A percentile compares a stretch with the other conserved stretches of the same genome.
These are phyloP conservation scores for Gobionotothen gibberifrons DNA, from an alignment of 2,797 vertebrate species.

Conservation along the genomic window DNA sequence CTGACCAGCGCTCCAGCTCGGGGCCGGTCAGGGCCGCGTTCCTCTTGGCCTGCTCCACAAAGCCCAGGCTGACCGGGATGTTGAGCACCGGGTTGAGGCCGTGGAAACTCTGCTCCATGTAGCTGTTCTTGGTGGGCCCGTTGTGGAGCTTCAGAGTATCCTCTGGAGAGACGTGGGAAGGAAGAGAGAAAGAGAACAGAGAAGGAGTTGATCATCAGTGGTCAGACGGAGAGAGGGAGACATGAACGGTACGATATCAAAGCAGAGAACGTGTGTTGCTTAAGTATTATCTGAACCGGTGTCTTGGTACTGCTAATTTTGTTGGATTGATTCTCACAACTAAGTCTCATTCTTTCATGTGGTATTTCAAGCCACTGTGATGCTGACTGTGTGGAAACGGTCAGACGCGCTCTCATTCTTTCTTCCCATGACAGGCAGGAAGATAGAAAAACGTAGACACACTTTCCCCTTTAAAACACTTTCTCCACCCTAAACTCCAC, in stretches of 20 bases:
- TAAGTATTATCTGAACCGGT: slow-evolving; percentile 23
- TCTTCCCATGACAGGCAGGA: slow-evolving; percentile 46
- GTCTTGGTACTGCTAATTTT: slow-evolving; percentile 35
- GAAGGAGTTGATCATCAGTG: slow-evolving; percentile 17
- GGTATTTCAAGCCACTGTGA: slow-evolving; percentile 37
- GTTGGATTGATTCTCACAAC: slow-evolving; percentile 43
- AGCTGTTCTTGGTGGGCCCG: slow-evolving; percentile 92
- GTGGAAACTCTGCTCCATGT: slow-evolving; percentile 99
- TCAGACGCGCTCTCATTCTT: slow-evolving; percentile 50
- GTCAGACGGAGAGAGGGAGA: slow-evolving; percentile 22
- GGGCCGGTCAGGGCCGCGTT: slow-evolving; percentile 87
- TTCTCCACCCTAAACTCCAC: slow-evolving; percentile 61
- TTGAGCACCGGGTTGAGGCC: slow-evolving; percentile 95
- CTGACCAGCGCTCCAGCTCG: slow-evolving; percentile 91
- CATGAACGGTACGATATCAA: slow-evolving; percentile 42
- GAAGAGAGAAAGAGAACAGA: slow-evolving; percentile 5
- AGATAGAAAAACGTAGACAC: slow-evolving; percentile 44
- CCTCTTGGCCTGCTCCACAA: slow-evolving; percentile 89
- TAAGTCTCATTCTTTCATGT: slow-evolving; percentile 45
- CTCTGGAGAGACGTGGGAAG: slow-evolving; percentile 79
- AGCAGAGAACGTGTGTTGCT: slow-evolving; percentile 32
- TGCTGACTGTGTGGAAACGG: slow-evolving; percentile 50
- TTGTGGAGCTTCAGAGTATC: slow-evolving; percentile 90
- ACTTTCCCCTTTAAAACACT: slow-evolving; percentile 53
- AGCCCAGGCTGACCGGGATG: slow-evolving; percentile 88